Evolutionary conservation across 2,888 invertebrate genomes (phyloP).

Genomic region (Caenorhabditis sp.): DNA sequence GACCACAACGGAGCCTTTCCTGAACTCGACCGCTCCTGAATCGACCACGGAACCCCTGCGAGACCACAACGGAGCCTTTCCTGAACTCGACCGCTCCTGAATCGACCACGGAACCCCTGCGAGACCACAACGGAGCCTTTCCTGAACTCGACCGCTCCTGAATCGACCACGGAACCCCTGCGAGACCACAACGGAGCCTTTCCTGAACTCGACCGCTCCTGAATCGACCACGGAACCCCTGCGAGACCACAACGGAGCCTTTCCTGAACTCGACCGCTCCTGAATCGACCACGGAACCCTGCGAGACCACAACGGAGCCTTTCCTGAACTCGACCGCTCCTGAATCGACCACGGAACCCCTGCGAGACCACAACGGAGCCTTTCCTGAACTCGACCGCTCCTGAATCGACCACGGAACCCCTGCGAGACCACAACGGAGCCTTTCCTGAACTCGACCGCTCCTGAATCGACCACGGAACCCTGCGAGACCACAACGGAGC

Average conservation of each 20-base stretch:
- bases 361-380: neutral
- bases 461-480: too few species aligned
- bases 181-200: conserved; percentile 6
- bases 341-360: neutral
- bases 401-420: neutral
- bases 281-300: neutral
- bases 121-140: conserved; percentile 1
- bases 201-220: neutral
- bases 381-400: neutral
- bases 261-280: neutral
- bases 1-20: neutral
- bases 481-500: neutral
- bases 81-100: neutral
- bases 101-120: neutral
- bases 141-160: neutral
- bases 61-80: neutral
- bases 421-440: neutral
- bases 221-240: neutral
- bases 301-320: too few species aligned
- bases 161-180: too few species aligned
- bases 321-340: neutral
- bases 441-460: neutral
- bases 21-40: neutral
- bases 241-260: too few species aligned
- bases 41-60: neutral